Evolutionary conservation across 2,888 invertebrate genomes (phyloP), one percentile per base, ranked within the genome.

Genomic region (Trissolcus japonicus): DNA sequence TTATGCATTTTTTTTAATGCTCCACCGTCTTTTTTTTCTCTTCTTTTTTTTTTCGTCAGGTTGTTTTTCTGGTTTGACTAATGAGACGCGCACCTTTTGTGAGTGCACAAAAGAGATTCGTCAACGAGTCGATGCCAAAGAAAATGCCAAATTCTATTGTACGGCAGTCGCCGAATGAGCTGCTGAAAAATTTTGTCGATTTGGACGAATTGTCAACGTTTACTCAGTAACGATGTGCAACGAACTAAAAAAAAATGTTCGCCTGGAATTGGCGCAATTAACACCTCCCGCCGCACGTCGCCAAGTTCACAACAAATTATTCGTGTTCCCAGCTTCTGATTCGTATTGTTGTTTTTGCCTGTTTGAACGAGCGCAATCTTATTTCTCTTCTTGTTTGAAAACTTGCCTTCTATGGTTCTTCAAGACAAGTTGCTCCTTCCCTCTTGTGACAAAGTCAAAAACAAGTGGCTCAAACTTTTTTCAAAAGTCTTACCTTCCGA

Each of bases 31-130:
- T 21, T 4, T 56, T 21, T 55, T 63, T 72, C 43, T 54, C 63
- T 41, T 17, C 40, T 16, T 53, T 55, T 68, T 41, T 55, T 53
- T 43, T n/a, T 35, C 48, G n/a, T 29, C 29, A 65, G 61, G 69
- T 66, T 63, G 57, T 66, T 76, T 69, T 66, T 55, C 62, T 46
- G 51, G 56, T 9, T 76, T 71, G 76, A 76, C 71, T 71, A 76
- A 76, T 76, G 76, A 76, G 76, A 69, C 76, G 46, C 60, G 67
- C 63, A 59, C 56, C 71, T 66, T 71, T 76, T 72, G 62, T 76
- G 76, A 50, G 62, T 35, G 51, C 50, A 66, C 71, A 71, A 76
- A 65, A 54, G 76, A 60, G 46, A 66, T 61, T 76, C 69, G 65
- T 59, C 61, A 29, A 29, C 53, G 14, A 54, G 50, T 7, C 48